Percentiles rank a stretch among this genome's conserved stretches.
phyloP scores from a whole-genome alignment of 2,113 vertebrate species.

The Cyanoliseus patagonus region DNA sequence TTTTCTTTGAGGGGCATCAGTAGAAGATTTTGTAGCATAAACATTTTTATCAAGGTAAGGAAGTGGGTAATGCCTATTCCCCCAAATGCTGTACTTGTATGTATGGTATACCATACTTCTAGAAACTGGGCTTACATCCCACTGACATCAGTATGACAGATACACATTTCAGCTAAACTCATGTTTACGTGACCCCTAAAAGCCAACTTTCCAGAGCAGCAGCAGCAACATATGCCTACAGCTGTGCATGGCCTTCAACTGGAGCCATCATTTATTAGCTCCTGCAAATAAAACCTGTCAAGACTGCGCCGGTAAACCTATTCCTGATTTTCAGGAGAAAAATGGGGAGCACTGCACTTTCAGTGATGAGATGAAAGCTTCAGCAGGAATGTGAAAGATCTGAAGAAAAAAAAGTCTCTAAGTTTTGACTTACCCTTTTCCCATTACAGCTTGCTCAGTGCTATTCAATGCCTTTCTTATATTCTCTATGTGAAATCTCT shows the following conservation, averaged over 20 bases:
- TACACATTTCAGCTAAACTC: neutral
- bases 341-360: neutral
- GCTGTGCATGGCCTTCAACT: neutral
- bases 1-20: neutral
- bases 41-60: neutral
- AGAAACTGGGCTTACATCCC: neutral
- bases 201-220: neutral
- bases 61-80: neutral
- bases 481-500: neutral
- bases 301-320: neutral
- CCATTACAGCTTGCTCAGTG: neutral
- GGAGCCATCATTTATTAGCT: neutral
- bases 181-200: neutral
- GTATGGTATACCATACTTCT: neutral
- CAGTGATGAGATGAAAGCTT: neutral
- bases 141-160: neutral
- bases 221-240: accelerated
- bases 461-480: neutral
- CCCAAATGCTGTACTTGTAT: neutral
- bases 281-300: neutral
- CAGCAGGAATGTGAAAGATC: neutral
- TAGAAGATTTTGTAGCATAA: neutral
- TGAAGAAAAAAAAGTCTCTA: neutral
- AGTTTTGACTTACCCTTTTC: neutral
- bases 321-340: neutral